Base-by-base conservation (phyloP, 1,140 invertebrate genomes). In the Lucilia cuprina region DNA sequence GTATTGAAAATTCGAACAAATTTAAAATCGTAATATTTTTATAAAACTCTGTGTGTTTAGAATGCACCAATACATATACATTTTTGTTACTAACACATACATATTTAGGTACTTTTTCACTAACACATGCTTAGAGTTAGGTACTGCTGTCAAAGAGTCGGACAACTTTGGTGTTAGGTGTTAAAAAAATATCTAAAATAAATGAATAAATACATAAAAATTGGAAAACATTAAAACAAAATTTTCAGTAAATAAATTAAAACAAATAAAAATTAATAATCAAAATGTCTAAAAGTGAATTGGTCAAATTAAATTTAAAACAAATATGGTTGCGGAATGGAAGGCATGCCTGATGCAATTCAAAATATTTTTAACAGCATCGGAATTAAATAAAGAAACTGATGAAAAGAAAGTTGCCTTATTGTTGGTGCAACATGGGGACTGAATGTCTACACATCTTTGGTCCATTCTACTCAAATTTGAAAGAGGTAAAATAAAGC, bases 321-420 rank as follows among this genome's bases (percentile, higher is more conserved):
- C 35, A 7, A 84, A 84, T 60, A 30, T 83, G 41, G 25, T 41
- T 30, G 14, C 10, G 12, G 74, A 41, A 75, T 84, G 74, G 41
- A 84, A 84, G 60, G 30, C 12, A 0, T 78, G 83, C 50, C 41
- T 14, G 5, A 14, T 9, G 2, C 74, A 78, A 14, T 84, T 84
- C n/a, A 50, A 78, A 30, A 84, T 84, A 30, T 84, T 78, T 80
- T 9, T 84, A 14, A 35, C 30, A 55, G 83, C 83, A 49, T 25
- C 74, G n/a, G 35, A 60, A 21, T 49, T 84, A 8, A 50, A 84
- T 21, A 19, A 47, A 5, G 13, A 84, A 65, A 3, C 9, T 30
- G 74, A 84, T 34, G 13, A 19, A 34, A 9, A 74, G 17, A 84
- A 84, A 78, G 74, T 84, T 13, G 83, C 83, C 14, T 35, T 84